Evolutionary conservation across 2,797 vertebrate genomes (phyloP).

Genomic region (Eleutherodactylus coqui): DNA sequence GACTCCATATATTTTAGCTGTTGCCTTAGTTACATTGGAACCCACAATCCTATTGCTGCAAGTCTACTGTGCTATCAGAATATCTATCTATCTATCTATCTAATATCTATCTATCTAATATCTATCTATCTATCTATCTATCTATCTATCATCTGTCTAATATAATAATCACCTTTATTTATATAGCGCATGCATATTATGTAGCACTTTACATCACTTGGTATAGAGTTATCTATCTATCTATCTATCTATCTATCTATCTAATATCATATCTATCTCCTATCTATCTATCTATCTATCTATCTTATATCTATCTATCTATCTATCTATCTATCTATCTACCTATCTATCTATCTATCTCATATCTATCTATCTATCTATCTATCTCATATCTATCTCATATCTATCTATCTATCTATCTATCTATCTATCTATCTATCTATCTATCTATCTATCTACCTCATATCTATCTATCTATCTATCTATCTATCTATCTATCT

Average conservation of each 20-base stretch:
- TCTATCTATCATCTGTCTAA: background rate
- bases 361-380: slow-evolving; percentile 7
- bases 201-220: no score
- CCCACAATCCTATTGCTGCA: background rate
- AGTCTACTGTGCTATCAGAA: background rate
- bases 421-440: background rate
- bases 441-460: slow-evolving; percentile 9
- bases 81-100: background rate
- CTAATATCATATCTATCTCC: no score
- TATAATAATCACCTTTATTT: no score
- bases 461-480: background rate
- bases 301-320: background rate
- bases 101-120: no score
- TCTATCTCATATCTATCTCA: background rate
- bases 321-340: background rate
- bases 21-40: no score
- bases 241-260: background rate
- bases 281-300: background rate
- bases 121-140: background rate
- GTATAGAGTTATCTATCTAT: background rate
- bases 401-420: background rate
- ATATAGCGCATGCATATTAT: no score
- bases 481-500: background rate
- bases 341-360: background rate
- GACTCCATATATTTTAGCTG: background rate